Evolutionary conservation across 2,797 vertebrate species (phyloP).

Genomic region (Alca torda): DNA sequence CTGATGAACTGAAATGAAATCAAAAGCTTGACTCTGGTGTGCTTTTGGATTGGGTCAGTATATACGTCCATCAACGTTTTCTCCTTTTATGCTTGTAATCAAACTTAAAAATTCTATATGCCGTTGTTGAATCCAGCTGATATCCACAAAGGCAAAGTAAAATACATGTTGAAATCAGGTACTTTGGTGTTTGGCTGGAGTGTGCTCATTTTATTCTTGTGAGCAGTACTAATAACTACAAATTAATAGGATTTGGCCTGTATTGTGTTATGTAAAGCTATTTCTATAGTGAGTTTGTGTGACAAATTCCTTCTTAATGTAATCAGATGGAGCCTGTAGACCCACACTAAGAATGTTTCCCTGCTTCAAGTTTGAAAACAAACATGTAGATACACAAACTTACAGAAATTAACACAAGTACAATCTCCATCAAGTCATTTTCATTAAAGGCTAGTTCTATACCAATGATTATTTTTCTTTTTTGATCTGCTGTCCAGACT

Average conservation of each 20-base stretch:
- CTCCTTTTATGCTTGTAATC: background rate
- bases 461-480: background rate
- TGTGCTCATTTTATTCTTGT: background rate
- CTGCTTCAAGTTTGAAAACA: background rate
- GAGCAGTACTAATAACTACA: background rate
- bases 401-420: background rate
- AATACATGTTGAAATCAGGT: background rate
- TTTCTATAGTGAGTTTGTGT: background rate
- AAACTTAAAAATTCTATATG: rapidly evolving
- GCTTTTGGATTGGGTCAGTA: background rate
- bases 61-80: background rate
- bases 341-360: background rate
- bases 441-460: background rate
- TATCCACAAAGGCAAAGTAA: background rate
- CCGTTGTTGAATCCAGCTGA: background rate
- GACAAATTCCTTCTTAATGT: background rate
- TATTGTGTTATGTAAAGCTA: background rate
- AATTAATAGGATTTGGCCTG: background rate
- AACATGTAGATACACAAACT: background rate
- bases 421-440: background rate
- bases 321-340: background rate
- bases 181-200: background rate
- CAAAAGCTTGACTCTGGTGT: background rate
- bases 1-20: background rate
- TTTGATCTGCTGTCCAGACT: background rate